Conservation (phyloP, 2,113 vertebrate genomes). For the Oriolus oriolus region DNA sequence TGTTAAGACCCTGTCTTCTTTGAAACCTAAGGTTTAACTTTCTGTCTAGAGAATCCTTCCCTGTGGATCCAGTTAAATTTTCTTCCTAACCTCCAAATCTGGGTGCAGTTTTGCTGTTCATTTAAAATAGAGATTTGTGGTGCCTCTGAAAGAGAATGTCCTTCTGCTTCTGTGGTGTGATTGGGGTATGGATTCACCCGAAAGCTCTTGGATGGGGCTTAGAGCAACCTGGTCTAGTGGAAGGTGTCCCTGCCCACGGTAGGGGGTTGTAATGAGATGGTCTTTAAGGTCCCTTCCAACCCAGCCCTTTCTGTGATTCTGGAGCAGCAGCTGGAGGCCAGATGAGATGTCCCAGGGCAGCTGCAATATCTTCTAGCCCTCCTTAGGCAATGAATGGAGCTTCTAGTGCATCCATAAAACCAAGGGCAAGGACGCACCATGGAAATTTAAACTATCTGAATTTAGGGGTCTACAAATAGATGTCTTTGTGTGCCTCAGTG, state of each 20-base stretch:
- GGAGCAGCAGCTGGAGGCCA: not conserved
- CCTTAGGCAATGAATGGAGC: accelerated
- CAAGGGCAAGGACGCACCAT: not conserved
- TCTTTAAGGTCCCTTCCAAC: not conserved
- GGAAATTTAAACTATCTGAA: not conserved
- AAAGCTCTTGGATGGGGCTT: not conserved
- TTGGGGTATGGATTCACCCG: not conserved
- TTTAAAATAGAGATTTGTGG: not conserved
- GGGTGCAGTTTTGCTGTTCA: not conserved
- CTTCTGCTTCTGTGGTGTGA: accelerated
- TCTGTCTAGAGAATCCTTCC: not conserved
- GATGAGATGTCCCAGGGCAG: not conserved
- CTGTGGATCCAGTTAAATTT: not conserved
- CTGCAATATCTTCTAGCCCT: not conserved
- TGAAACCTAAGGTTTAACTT: not conserved
- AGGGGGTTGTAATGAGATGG: not conserved
- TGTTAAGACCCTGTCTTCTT: not conserved
- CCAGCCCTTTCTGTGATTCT: not conserved
- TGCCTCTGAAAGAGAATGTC: not conserved
- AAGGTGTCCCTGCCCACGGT: not conserved
- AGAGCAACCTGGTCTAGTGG: not conserved
- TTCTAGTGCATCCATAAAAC: not conserved
- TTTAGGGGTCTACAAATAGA: not conserved
- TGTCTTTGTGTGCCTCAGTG: not conserved
- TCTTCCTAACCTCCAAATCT: not conserved